phyloP scores from a whole-genome alignment of 2,113 vertebrate genomes.

The rabbit (Oryctolagus cuniculus) region DNA sequence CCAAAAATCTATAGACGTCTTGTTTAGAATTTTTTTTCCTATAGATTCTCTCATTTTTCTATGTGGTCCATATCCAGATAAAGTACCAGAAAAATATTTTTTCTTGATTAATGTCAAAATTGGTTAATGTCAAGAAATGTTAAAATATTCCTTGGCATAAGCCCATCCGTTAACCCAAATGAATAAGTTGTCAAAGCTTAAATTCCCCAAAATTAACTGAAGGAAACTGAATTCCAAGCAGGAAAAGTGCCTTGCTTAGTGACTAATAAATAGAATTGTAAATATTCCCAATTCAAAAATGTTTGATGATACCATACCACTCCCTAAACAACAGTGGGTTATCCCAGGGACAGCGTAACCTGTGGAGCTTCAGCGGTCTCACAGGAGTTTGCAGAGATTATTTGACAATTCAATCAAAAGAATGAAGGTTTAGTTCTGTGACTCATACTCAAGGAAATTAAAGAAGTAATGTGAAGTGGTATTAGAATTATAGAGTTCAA shows the following conservation, averaged over 20 bases:
- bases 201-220: constrained; percentile 31
- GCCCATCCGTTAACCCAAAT: neutral
- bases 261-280: neutral
- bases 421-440: neutral
- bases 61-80: neutral
- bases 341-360: neutral
- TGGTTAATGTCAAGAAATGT: too few relatives aligned
- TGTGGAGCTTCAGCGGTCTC: neutral
- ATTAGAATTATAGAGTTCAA: constrained; percentile 23
- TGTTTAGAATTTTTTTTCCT: constrained; percentile 28
- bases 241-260: neutral
- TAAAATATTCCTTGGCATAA: neutral
- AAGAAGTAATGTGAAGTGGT: neutral
- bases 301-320: neutral
- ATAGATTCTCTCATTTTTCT: neutral
- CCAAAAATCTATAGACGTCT: neutral
- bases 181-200: constrained; percentile 20
- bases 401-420: neutral
- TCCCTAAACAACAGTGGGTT: neutral
- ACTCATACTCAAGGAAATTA: neutral
- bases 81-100: constrained; percentile 27
- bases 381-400: neutral
- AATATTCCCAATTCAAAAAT: neutral
- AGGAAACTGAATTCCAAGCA: neutral
- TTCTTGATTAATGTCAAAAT: constrained; percentile 46